These are phyloP conservation scores for Schlechtendalia chinensis DNA, from an alignment of 1,140 invertebrate species.

Conservation along the genomic window DNA sequence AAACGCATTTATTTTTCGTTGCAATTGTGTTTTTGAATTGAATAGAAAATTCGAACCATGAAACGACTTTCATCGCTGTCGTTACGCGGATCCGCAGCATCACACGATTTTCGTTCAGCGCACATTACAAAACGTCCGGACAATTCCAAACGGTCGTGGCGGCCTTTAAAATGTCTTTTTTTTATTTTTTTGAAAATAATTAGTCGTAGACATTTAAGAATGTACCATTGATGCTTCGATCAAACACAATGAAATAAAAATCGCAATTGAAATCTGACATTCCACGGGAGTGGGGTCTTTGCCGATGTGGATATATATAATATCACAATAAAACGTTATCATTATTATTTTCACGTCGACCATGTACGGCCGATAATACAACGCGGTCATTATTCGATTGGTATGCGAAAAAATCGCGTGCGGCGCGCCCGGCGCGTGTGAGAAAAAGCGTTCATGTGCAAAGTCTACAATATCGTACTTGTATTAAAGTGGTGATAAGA, in stretches of 20 bases:
- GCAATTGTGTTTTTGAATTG: background rate
- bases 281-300: background rate
- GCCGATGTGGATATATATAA: too few relatives aligned
- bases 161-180: too few relatives aligned
- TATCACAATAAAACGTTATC: too few relatives aligned
- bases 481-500: background rate
- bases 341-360: too few relatives aligned
- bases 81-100: background rate
- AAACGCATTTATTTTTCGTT: background rate
- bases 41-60: background rate
- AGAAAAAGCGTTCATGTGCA: background rate
- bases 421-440: too few relatives aligned
- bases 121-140: conserved; percentile 1
- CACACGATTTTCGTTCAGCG: background rate
- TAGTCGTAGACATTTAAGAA: too few relatives aligned
- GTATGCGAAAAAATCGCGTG: background rate
- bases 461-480: background rate
- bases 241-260: too few relatives aligned
- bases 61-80: background rate
- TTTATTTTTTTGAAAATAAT: conserved; percentile 30
- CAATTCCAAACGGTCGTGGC: background rate
- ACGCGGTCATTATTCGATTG: background rate
- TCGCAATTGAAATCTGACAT: too few relatives aligned
- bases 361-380: too few relatives aligned
- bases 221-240: too few relatives aligned